Conservation (phyloP, 2,888 invertebrate genomes). For the Protophormia terraenovae region DNA sequence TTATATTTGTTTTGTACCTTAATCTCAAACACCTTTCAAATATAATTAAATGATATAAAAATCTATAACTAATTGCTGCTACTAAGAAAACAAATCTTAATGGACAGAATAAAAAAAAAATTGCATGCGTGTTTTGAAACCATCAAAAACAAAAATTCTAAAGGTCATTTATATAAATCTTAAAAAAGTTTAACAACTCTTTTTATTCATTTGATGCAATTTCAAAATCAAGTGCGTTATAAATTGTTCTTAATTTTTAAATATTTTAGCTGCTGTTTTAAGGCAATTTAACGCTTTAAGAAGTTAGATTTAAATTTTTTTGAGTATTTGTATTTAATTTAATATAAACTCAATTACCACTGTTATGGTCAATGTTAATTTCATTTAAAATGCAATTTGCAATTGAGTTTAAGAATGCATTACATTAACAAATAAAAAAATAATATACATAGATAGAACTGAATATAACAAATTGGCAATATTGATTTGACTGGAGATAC, state of each 20-base stretch:
- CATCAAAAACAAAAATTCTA: constrained; percentile 43
- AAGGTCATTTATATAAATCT: constrained; percentile 51
- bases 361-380: constrained; percentile 67
- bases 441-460: too few relatives aligned
- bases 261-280: constrained; percentile 21
- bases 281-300: constrained; percentile 54
- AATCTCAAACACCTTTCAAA: constrained; percentile 67
- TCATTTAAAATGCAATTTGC: neutral
- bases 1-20: neutral
- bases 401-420: constrained; percentile 20
- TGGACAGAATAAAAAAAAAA: too few relatives aligned
- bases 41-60: constrained; percentile 63
- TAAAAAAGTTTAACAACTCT: neutral
- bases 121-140: neutral
- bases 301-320: constrained; percentile 20
- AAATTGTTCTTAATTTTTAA: constrained; percentile 38
- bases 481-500: too few relatives aligned
- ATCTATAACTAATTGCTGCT: constrained; percentile 58
- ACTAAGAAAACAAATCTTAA: neutral
- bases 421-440: too few relatives aligned
- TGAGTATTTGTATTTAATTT: constrained; percentile 3
- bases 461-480: too few relatives aligned
- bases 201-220: neutral
- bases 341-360: constrained; percentile 50
- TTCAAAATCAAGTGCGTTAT: constrained; percentile 65